These are phyloP conservation scores for Amblyjoppa fuscipennis DNA, from an alignment of 2,888 invertebrate genomes.

Conservation along the genomic window DNA sequence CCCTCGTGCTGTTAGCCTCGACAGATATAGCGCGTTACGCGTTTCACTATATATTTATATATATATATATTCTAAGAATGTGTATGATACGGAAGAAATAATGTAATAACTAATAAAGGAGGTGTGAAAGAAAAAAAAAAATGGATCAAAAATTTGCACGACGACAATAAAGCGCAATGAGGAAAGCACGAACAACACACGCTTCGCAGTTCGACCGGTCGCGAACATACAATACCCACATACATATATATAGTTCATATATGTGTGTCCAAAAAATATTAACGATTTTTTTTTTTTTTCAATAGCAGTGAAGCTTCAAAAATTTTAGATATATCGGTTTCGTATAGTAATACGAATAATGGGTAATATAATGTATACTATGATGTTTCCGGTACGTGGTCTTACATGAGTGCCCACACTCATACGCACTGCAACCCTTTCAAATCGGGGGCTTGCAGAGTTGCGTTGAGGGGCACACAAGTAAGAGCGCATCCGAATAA, in stretches of 20 bases:
- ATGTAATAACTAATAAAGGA: neutral
- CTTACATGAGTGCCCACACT: slow-evolving; percentile 83
- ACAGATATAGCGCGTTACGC: slow-evolving; percentile 19
- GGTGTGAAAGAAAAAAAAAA: slow-evolving; percentile 8
- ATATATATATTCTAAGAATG: slow-evolving; percentile 12
- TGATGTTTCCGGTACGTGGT: slow-evolving; percentile 78
- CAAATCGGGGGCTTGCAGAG: slow-evolving; percentile 55
- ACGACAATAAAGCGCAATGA: slow-evolving; percentile 63
- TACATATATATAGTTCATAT: slow-evolving; percentile 42
- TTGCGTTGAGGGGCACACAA: slow-evolving; percentile 82
- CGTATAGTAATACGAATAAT: slow-evolving; percentile 21
- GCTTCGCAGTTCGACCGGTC: slow-evolving; percentile 56
- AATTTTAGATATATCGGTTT: slow-evolving; percentile 43
- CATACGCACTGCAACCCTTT: slow-evolving; percentile 77
- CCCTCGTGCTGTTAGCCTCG: slow-evolving; percentile 56
- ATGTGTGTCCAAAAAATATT: slow-evolving; percentile 45
- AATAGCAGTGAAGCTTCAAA: slow-evolving; percentile 50
- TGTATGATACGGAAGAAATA: neutral
- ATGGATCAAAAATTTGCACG: slow-evolving; percentile 26
- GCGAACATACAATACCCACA: slow-evolving; percentile 57
- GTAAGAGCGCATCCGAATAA: slow-evolving; percentile 84
- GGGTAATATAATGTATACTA: slow-evolving; percentile 38
- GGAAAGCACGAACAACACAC: slow-evolving; percentile 61
- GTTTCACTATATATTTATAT: slow-evolving; percentile 19
- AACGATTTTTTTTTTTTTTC: slow-evolving; percentile 38